Evolutionary conservation across 2,888 invertebrate genomes (phyloP), one percentile per base, ranked within the genome.

Genomic region (Conistra vaccinii): DNA sequence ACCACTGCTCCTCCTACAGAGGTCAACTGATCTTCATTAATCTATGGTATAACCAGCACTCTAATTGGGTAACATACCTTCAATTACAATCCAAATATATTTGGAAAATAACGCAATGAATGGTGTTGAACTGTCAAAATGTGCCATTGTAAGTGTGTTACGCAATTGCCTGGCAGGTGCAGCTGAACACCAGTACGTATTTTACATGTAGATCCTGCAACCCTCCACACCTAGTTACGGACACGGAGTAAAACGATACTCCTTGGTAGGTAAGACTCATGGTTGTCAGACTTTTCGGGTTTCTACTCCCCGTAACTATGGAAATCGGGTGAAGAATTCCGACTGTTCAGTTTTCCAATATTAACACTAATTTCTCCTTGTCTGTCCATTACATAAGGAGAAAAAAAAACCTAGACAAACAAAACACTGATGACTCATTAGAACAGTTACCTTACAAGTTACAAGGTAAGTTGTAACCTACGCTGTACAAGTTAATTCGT

Each of bases 341-440:
- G 7, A 20, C 29, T 4, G 20, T 67, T 67, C 20, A 10, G 23
- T 32, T 42, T 17, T 29, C 1, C 12, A 3, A n/a, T 20, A 14
- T 60, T 17, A 6, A 32, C 20, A n/a, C 3, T 5, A 23, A 14
- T 9, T 17, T 29, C 10, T 9, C 29, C 39, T 69, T 12, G 17
- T 10, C 2, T 69, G 7, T 35, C 35, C 35, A 35, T 35, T 35
- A 35, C 32, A 32, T 32, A 32, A 32, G 3, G 32, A 3, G 3
- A 10, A 39, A 7, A 39, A 39, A 83, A 77, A 75, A 61, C 5
- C 29, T 58, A 76, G 66, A 76, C 58, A 69, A 77, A 67, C 61
- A 75, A 53, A 73, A 60, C 60, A 72, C 20, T n/a, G 68, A 67
- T 87, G 86, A 87, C 29, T 87, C 86, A 87, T 63, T 14, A 70